A percentile compares a stretch with the other conserved stretches of the same genome.
Evolutionary conservation across 2,113 vertebrate species (phyloP).

Genomic region (Vimba vimba): DNA sequence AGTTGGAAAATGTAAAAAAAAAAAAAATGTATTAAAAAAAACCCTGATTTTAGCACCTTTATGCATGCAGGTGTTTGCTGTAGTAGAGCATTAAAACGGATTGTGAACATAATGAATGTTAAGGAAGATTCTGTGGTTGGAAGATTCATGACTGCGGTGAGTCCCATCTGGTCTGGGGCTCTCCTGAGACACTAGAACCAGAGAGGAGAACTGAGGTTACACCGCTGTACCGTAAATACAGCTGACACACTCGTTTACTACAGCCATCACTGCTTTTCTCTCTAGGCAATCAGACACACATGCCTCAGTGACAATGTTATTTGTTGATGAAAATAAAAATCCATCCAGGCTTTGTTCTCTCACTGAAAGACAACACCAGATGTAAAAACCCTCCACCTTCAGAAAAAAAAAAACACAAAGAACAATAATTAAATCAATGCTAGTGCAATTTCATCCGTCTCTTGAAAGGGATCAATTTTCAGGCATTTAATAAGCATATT

Average conservation of each 20-base stretch:
- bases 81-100: not conserved
- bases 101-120: not conserved
- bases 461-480: slow-evolving; percentile 1
- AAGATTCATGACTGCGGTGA: not conserved
- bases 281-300: slow-evolving; percentile 8
- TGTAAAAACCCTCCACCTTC: slow-evolving; percentile 1
- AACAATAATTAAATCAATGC: slow-evolving; percentile 32
- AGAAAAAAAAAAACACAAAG: slow-evolving; percentile 16
- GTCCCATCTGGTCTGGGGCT: slow-evolving; percentile 34
- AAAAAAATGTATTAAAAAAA: not conserved
- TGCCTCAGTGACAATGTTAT: slow-evolving; percentile 1
- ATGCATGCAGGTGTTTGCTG: not conserved
- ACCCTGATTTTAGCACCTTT: not conserved
- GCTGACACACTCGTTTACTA: slow-evolving; percentile 20
- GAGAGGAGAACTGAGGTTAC: slow-evolving; percentile 29
- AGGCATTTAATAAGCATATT: slow-evolving; percentile 22
- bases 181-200: slow-evolving; percentile 20
- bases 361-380: slow-evolving; percentile 34
- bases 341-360: slow-evolving; percentile 26
- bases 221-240: slow-evolving; percentile 25
- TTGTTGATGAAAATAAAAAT: slow-evolving; percentile 20
- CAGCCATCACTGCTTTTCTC: slow-evolving; percentile 5
- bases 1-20: not conserved
- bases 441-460: slow-evolving; percentile 13
- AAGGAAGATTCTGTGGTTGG: not conserved